Base-by-base conservation (phyloP, 2,113 vertebrate genomes). In the Chrysemys picta region DNA sequence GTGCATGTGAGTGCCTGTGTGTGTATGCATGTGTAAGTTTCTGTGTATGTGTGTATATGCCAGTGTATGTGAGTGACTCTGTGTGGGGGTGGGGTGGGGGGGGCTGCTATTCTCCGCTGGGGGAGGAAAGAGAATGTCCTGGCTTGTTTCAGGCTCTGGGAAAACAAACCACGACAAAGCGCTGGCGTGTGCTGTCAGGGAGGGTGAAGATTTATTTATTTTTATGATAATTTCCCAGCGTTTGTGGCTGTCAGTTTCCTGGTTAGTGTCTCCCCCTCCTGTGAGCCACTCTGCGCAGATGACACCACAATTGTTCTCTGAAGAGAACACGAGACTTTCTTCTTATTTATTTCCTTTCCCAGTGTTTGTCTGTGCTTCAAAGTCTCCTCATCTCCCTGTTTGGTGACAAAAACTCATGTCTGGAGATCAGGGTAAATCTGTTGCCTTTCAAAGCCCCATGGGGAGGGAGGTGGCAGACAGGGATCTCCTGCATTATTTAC, bases 371-470 rank as follows among this genome's bases (percentile, higher is more conserved):
- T 96, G 93, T 96, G 96, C 97, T 97, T 97, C 97, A 97, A 97
- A 97, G 97, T 92, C 97, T 97, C 94, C 89, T 96, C 97, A 84
- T 96, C 95, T 97, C 24, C 96, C 96, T 97, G 95, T 95, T 97
- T 96, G 96, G 97, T 97, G 97, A 97, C 97, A 97, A 96, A 97
- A 97, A 97, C 89, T 95, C 96, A 96, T 97, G 97, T 97, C 96
- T 97, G 91, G 92, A 96, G 96, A 95, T 97, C 97, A 97, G 96
- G 94, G 92, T 95, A 35, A 97, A 96, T 94, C 95, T 96, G 96
- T 97, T 97, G 93, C 97, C 96, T 87, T 97, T 97, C 97, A 97
- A 97, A 97, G 95, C 91, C 12, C 0, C 1, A 13, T 7, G 84
- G 88, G 94, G 96, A 93, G 93, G 94, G 93, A 91, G 87, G 84